Conservation (phyloP, 2,888 invertebrate genomes). For the Poecilus cupreus region DNA sequence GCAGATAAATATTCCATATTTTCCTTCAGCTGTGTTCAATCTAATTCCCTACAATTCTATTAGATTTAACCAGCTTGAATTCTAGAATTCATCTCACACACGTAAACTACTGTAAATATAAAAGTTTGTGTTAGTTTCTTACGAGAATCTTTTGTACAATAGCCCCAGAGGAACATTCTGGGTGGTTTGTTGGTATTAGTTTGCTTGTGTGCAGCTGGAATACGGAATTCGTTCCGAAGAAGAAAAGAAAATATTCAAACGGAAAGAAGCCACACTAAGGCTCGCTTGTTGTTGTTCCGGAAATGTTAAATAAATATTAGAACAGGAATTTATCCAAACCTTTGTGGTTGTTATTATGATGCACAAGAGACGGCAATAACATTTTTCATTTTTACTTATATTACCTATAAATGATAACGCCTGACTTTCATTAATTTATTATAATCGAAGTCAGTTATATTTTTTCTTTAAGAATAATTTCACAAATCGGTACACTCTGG, state of each 20-base stretch:
- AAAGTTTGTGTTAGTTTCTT: conserved; percentile 37
- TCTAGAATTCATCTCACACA: neutral
- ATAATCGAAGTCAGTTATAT: too few species aligned
- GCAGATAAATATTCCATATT: neutral
- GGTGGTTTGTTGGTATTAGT: neutral
- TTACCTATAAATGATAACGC: too few species aligned
- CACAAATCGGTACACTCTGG: too few species aligned
- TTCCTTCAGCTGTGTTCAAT: neutral
- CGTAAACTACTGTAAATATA: conserved; percentile 42
- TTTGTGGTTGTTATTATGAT: neutral
- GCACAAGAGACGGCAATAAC: neutral
- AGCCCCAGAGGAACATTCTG: conserved; percentile 26
- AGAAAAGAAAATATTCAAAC: conserved; percentile 30
- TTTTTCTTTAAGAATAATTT: too few species aligned
- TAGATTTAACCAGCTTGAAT: neutral
- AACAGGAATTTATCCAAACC: neutral
- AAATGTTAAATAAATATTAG: conserved; percentile 16
- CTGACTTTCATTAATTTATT: too few species aligned
- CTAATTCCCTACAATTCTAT: neutral
- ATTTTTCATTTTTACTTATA: neutral
- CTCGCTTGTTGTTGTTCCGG: neutral
- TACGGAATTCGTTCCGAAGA: conserved; percentile 1
- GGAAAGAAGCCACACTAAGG: conserved; percentile 12
- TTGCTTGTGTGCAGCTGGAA: neutral
- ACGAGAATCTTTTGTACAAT: conserved; percentile 32